phyloP scores from a whole-genome alignment of 2,113 vertebrate species.

The Copsychus sechellarum region DNA sequence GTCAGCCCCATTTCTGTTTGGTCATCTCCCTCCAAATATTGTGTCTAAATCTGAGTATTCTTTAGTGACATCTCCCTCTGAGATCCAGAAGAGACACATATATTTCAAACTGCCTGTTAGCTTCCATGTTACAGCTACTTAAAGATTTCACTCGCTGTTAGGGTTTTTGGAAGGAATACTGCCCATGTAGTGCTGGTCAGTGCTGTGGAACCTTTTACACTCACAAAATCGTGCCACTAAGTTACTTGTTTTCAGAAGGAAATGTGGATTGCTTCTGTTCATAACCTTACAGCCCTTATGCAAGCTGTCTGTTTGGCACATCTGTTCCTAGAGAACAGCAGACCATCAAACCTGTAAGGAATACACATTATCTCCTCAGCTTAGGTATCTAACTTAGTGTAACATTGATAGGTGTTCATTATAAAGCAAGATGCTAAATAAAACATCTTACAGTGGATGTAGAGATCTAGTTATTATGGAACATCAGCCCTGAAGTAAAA shows the following conservation, averaged over 20 bases:
- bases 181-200: background rate
- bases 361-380: background rate
- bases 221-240: background rate
- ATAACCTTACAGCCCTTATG: background rate
- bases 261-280: background rate
- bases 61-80: background rate
- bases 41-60: background rate
- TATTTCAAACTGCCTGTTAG: background rate
- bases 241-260: background rate
- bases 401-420: background rate
- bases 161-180: background rate
- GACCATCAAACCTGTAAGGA: background rate
- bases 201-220: background rate
- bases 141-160: background rate
- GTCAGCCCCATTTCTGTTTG: background rate
- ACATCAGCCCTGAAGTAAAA: background rate
- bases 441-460: background rate
- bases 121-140: background rate
- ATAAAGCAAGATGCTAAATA: background rate
- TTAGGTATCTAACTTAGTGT: background rate
- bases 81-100: background rate
- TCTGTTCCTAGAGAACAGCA: background rate
- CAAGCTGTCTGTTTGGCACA: background rate
- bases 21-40: background rate
- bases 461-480: background rate